Evolutionary conservation across 2,888 invertebrate species (phyloP).

Genomic region (Dryobota labecula): DNA sequence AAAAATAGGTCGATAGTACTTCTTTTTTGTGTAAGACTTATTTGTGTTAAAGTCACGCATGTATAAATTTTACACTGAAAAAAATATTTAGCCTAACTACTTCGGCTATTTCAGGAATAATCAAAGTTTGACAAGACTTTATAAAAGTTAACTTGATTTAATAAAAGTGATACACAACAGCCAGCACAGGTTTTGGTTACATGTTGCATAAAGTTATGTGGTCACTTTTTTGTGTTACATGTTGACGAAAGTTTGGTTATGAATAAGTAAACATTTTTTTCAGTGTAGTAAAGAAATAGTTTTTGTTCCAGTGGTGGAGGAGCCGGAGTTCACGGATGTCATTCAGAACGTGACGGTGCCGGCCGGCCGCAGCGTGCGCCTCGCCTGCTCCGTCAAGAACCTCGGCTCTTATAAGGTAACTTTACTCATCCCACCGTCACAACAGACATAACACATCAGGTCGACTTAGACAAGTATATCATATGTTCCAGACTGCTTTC

Average conservation of each 20-base stretch:
- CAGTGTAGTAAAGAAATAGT: conserved; percentile 38
- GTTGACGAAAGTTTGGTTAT: too few species aligned
- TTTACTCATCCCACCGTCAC: not conserved
- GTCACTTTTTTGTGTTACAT: too few species aligned
- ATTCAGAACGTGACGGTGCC: conserved; percentile 98
- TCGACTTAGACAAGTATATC: conserved; percentile 27
- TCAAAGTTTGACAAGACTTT: too few species aligned
- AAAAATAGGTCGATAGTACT: conserved; percentile 32
- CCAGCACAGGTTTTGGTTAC: too few species aligned
- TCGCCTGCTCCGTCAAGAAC: conserved; percentile 97
- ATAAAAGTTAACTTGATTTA: too few species aligned
- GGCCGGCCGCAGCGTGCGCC: conserved; percentile 96
- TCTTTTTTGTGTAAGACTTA: conserved; percentile 14
- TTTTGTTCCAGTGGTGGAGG: conserved; percentile 93
- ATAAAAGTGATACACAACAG: too few species aligned
- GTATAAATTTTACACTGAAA: conserved; percentile 23
- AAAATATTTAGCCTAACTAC: too few species aligned
- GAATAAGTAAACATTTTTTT: too few species aligned
- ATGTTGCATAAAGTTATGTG: too few species aligned
- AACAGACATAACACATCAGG: conserved; percentile 24
- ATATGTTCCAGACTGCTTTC: conserved; percentile 18
- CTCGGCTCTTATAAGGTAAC: conserved; percentile 97
- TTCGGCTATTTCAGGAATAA: too few species aligned
- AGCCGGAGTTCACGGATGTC: conserved; percentile 97
- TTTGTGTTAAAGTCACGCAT: conserved; percentile 11